Evolutionary conservation across 2,888 invertebrate genomes (phyloP), one percentile per base, ranked within the genome.

Genomic region (Apamea crenata): DNA sequence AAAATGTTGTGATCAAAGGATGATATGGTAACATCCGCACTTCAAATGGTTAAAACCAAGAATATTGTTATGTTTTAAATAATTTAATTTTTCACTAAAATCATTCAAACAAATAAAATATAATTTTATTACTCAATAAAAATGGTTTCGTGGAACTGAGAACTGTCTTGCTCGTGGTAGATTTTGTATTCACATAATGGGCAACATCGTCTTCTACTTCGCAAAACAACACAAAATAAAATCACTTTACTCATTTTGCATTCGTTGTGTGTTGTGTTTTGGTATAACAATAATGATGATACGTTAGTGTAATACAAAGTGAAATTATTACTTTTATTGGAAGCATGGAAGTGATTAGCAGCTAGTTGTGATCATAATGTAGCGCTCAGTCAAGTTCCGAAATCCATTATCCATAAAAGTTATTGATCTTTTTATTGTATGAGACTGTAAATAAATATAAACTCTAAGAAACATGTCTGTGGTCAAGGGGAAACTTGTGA

Each of bases 371-470:
- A 94, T 94, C 95, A 97, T 94, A 94, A 97, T 97, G 97, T 97
- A 97, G 96, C 94, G 92, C 94, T 93, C 94, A 96, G 95, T 96
- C 96, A 96, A 96, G 96, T 96, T 96, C 96, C 95, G 87, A 91
- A 93, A 93, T 92, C 92, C 92, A 94, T 91, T 93, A 92, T 92
- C 93, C 92, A 90, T 91, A 94, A 94, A 93, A 93, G 94, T 93
- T 97, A 97, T 97, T 94, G 97, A 97, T 97, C 96, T 95, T 96
- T 83, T 92, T 92, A 92, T 93, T 93, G 90, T 92, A 88, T 86
- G 88, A 90, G 92, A 94, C 94, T 94, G 95, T 95, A 95, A 94
- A 95, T 95, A 95, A 94, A 95, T 94, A 94, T 86, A 93, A 94
- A 95, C 94, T 94, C 77, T 91, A 88, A 74, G 69, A 94, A 95